These are phyloP conservation scores for Leucozona laternaria DNA, from an alignment of 2,888 invertebrate species.

Conservation along the genomic window DNA sequence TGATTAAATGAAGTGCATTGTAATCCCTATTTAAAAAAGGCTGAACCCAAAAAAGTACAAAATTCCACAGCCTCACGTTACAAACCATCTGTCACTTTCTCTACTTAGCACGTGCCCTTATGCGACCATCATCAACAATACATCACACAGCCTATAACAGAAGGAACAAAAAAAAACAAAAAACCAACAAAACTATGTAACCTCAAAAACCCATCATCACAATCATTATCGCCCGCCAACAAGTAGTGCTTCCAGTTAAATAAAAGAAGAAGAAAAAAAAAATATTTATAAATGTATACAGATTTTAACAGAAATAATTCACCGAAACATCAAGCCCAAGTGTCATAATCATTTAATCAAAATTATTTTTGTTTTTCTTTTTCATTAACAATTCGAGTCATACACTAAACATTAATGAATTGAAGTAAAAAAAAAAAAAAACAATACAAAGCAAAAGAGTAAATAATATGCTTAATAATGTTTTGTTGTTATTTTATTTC, in stretches of 20 bases:
- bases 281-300: constrained; percentile 16
- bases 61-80: constrained; percentile 67
- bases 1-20: constrained; percentile 55
- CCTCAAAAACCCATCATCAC: constrained; percentile 65
- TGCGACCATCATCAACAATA: constrained; percentile 61
- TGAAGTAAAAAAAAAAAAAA: constrained; percentile 28
- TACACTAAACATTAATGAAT: constrained; percentile 3
- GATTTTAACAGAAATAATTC: constrained; percentile 55
- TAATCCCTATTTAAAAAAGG: constrained; percentile 33
- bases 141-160: constrained; percentile 34
- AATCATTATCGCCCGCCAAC: constrained; percentile 48
- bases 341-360: constrained; percentile 70
- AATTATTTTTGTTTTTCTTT: constrained; percentile 29
- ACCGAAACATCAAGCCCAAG: constrained; percentile 61
- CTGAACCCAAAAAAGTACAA: background rate
- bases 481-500: constrained; percentile 31
- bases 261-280: background rate
- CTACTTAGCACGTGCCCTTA: constrained; percentile 75
- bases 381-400: constrained; percentile 68
- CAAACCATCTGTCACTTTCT: constrained; percentile 73
- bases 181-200: constrained; percentile 37
- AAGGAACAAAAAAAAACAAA: constrained; percentile 6
- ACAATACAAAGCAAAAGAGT: constrained; percentile 4
- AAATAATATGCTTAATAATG: constrained; percentile 28
- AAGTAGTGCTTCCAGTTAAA: constrained; percentile 35